Percentiles rank a stretch among this genome's conserved stretches.
Conservation (phyloP, 2,888 invertebrate genomes). For the Orchestes rusci region DNA sequence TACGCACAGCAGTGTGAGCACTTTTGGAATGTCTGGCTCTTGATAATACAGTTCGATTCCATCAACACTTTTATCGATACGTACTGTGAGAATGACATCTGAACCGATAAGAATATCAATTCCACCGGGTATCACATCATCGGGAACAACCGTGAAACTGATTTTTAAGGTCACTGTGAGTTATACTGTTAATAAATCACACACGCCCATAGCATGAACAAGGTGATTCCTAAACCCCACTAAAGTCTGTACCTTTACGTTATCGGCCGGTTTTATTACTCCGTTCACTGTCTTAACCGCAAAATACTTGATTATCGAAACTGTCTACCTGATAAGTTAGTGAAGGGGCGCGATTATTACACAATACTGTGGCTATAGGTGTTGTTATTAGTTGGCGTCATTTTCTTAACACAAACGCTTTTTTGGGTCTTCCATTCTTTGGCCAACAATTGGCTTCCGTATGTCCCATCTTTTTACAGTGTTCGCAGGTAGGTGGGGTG, state of each 20-base stretch:
- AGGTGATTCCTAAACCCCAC: background rate
- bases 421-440: constrained; percentile 17
- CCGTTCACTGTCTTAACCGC: constrained; percentile 9
- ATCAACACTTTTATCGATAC: background rate
- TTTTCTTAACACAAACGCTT: constrained; percentile 4
- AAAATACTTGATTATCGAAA: constrained; percentile 19
- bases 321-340: constrained; percentile 19
- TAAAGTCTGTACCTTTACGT: background rate
- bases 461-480: constrained; percentile 24
- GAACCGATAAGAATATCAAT: no score
- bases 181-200: background rate
- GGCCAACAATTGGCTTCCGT: constrained; percentile 17
- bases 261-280: constrained; percentile 3
- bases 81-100: constrained; percentile 17
- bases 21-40: background rate
- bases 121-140: no score
- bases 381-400: constrained; percentile 6
- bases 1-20: background rate
- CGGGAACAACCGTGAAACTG: background rate
- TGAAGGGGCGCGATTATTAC: background rate
- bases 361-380: constrained; percentile 8
- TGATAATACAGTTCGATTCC: constrained; percentile 5
- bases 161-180: background rate
- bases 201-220: background rate
- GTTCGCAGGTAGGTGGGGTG: constrained; percentile 7